Base-by-base conservation (phyloP, 92 coral and sea anemone genomes). In the Chrysogorgia sp. region DNA sequence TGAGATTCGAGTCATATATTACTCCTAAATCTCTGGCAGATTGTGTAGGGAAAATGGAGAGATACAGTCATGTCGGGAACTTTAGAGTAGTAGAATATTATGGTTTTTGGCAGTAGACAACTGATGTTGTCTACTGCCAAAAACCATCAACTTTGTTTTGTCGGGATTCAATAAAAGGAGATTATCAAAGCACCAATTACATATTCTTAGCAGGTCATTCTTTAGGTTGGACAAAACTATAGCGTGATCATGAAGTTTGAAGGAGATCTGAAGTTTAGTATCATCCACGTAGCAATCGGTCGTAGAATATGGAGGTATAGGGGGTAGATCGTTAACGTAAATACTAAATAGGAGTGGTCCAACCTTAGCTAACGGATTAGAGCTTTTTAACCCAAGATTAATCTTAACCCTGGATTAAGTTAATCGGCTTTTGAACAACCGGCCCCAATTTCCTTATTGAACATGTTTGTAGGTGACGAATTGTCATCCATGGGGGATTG, bases 21-120 rank as follows among this genome's bases (percentile, higher is more conserved):
- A 75, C 83, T 4, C 90, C 90, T 20, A 81, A 61, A 83, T 86
- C 90, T 22, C 69, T 75, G 28, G 60, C 71, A 12, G 79, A 56
- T 10, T 50, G 33, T 30, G 47, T 43, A 0, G 83, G 79, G 7
- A 71, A 37, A 37, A 40, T 72, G 40, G 17, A 58, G 47, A 15
- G 60, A 23, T 2, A 82, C 61, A 20, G 60, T 67, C 22, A 82
- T 55, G 43, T 82, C 65, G 29, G 59, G 59, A 24, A 82, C 0
- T 60, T 82, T 82, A n/a, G n/a, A n/a, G n/a, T n/a, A n/a, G n/a
- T n/a, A n/a, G n/a, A n/a, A n/a, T n/a, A n/a, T n/a, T n/a, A n/a
- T n/a, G n/a, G n/a, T n/a, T n/a, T n/a, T n/a, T n/a, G n/a, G n/a
- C n/a, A n/a, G n/a, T n/a, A n/a, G n/a, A n/a, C 63, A 60, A 12